Conservation (phyloP, 1,140 invertebrate genomes). For the Antheraea mylitta region DNA sequence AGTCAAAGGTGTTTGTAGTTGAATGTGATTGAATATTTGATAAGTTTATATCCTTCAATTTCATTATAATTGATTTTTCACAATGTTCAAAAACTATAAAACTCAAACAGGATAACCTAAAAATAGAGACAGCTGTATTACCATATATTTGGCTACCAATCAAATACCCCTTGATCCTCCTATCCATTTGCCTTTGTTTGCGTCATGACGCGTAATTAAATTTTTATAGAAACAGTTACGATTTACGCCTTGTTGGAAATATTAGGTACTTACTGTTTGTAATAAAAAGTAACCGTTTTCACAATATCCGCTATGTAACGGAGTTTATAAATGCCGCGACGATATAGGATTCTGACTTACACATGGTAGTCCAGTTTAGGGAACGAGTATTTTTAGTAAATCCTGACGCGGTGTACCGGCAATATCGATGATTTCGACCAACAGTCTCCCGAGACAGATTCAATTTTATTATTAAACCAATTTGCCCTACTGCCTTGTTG, state of each 20-base stretch:
- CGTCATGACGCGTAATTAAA: neutral
- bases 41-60: no score
- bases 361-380: neutral
- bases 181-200: neutral
- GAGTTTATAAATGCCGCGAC: neutral
- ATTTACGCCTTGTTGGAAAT: neutral
- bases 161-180: neutral
- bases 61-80: no score
- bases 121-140: neutral
- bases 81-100: no score
- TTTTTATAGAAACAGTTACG: neutral
- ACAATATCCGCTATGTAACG: neutral
- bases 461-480: neutral
- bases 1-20: no score
- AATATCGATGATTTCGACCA: neutral
- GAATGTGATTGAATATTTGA: no score
- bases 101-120: neutral
- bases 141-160: neutral
- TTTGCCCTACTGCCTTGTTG: neutral
- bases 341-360: neutral
- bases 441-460: neutral
- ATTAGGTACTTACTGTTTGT: neutral
- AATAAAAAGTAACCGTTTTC: neutral
- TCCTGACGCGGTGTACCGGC: neutral
- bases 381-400: neutral